phyloP scores from a whole-genome alignment of 2,888 invertebrate genomes.

The Cephalotes varians region DNA sequence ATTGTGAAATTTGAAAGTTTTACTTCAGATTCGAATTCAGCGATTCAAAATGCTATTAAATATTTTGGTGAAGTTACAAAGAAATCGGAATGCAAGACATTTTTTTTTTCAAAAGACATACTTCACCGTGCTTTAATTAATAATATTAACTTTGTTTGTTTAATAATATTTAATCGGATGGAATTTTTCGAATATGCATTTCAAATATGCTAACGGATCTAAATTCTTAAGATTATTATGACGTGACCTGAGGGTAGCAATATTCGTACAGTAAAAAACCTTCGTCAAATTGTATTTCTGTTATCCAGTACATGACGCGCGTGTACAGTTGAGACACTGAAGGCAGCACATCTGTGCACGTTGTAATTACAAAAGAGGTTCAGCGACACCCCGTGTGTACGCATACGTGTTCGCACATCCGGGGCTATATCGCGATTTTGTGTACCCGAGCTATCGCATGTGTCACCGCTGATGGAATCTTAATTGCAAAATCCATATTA shows the following conservation, averaged over 20 bases:
- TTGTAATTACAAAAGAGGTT: conserved; percentile 41
- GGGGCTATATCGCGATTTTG: conserved; percentile 39
- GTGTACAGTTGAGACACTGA: not conserved
- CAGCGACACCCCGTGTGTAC: conserved; percentile 11
- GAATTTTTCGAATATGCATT: conserved; percentile 1
- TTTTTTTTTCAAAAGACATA: too few relatives aligned
- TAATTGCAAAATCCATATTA: conserved; percentile 78
- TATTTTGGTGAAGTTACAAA: too few relatives aligned
- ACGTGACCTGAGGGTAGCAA: not conserved
- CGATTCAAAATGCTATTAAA: too few relatives aligned
- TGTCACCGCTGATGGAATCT: conserved; percentile 71
- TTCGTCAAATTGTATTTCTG: not conserved
- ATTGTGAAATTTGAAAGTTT: too few relatives aligned
- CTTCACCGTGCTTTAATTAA: too few relatives aligned
- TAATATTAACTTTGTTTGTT: not conserved
- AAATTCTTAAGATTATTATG: not conserved
- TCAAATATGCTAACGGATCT: not conserved
- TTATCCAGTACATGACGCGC: not conserved
- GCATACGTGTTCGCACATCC: conserved; percentile 28
- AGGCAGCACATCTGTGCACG: conserved; percentile 20
- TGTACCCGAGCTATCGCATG: conserved; percentile 50
- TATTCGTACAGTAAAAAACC: not conserved
- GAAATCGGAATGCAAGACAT: too few relatives aligned
- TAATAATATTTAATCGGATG: not conserved
- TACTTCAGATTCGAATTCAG: too few relatives aligned